Evolutionary conservation across 2,113 vertebrate species (phyloP), one percentile per base, ranked within the genome.

Genomic region (Gnathonemus echidnorhynchus): DNA sequence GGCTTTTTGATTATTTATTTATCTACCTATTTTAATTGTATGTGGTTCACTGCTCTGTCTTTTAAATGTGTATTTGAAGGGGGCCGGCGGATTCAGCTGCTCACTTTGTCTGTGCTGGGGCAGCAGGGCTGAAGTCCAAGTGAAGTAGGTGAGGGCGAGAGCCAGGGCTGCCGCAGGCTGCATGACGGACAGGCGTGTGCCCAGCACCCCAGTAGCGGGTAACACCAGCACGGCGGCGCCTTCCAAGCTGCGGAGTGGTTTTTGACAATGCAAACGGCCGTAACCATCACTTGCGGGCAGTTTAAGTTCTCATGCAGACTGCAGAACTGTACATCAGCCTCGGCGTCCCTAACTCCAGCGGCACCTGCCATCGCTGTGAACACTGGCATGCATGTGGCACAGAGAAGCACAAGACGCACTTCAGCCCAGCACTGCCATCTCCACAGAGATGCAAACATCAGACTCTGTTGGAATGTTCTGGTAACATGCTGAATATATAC

Each of bases 81-180:
- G 31, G 3, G 17, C 48, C 50, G 17, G 4, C 45, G 17, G 42
- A 84, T n/a, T 31, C 35, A 74, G 13, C 31, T 49, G 27, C 90
- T 90, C 95, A 96, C 96, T 95, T 94, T 92, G 89, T 92, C 53
- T 91, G 88, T 91, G n/a, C 5, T 92, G 88, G 13, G 50, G 87
- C 52, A 92, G 89, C 11, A 91, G 2, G 48, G 91, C 92, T 77
- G 91, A 90, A 3, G 92, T 92, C 89, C 93, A 95, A 88, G 80
- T 91, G 88, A 94, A 91, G 88, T 90, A 93, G 90, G 90, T 91
- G 9, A 90, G 77, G 46, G 88, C 91, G 3, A 94, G 24, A 5
- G 93, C 89, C 39, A 95, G 46, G 86, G 94, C 86, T 90, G 93
- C 91, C 35, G 88, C 89, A 74, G 52, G 92, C 91, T 93, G 93